These are phyloP conservation scores for Noctua janthina DNA, from an alignment of 2,888 invertebrate genomes.

Conservation along the genomic window DNA sequence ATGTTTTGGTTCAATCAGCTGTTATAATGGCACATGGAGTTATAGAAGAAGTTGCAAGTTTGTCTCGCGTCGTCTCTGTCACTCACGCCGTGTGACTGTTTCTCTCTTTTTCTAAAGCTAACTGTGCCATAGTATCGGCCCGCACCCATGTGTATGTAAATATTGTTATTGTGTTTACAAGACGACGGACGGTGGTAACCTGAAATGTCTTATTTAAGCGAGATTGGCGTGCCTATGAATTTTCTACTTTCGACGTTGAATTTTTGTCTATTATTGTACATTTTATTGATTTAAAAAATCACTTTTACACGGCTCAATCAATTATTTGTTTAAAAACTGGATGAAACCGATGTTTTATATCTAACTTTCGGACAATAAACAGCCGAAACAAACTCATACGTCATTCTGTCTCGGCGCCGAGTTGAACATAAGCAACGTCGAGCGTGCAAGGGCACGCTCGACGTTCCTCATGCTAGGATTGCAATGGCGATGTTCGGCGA, in stretches of 20 bases:
- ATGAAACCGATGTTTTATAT: neutral
- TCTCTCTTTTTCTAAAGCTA: neutral
- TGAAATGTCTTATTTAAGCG: neutral
- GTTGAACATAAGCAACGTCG: no score
- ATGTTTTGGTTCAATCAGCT: neutral
- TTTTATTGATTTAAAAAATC: neutral
- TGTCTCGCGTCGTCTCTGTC: no score
- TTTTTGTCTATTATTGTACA: no score
- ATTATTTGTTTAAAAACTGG: neutral
- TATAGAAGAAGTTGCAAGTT: neutral
- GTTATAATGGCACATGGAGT: neutral
- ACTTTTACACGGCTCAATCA: neutral
- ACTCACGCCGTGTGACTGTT: neutral
- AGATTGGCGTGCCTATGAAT: neutral
- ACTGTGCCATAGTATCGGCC: neutral
- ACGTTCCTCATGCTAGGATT: no score
- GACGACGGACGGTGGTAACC: neutral
- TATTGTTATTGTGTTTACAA: neutral
- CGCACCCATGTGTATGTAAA: neutral
- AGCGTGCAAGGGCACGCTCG: neutral
- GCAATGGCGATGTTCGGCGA: neutral
- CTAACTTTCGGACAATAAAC: neutral
- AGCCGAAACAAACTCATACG: neutral
- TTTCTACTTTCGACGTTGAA: neutral
- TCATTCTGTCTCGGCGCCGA: neutral